Evolutionary conservation across 64 coral and sea anemone genomes (phyloP).

Genomic region (Anthopleura sola): DNA sequence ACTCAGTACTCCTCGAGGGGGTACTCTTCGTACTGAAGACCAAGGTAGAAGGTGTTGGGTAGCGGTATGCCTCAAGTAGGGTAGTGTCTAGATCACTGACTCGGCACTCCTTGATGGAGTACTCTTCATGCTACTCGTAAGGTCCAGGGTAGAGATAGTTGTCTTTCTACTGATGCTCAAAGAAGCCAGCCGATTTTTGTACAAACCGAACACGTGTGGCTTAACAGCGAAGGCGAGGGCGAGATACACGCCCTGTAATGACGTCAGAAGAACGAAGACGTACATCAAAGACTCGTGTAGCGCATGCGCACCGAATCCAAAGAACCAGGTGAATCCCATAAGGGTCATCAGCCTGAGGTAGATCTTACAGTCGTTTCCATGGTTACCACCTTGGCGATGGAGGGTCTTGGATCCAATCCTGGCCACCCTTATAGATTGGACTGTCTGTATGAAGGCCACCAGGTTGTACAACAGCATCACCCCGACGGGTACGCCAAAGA

Average conservation of each 20-base stretch:
- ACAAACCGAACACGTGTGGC: slow-evolving; percentile 33
- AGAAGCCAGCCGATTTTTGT: background rate
- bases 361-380: slow-evolving; percentile 60
- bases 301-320: slow-evolving; percentile 61
- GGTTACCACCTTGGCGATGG: slow-evolving; percentile 33
- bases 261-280: slow-evolving; percentile 76
- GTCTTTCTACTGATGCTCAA: background rate
- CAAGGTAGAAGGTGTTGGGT: background rate
- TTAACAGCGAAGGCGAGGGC: slow-evolving; percentile 52
- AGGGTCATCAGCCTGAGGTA: slow-evolving; percentile 75
- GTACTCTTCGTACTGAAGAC: background rate
- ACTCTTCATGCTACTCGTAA: background rate
- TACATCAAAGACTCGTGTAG: slow-evolving; percentile 71
- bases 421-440: slow-evolving; percentile 57
- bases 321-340: slow-evolving; percentile 99
- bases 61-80: too few species aligned
- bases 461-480: slow-evolving; percentile 69
- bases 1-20: background rate
- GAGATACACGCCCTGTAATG: slow-evolving; percentile 69
- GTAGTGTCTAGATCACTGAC: background rate
- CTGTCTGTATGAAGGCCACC: slow-evolving; percentile 67
- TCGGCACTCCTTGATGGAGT: background rate
- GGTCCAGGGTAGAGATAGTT: background rate
- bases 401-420: slow-evolving; percentile 48
- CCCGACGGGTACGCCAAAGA: slow-evolving; percentile 57